These are phyloP conservation scores for Napeogenes sylphis DNA, from an alignment of 2,888 invertebrate species.

Conservation along the genomic window DNA sequence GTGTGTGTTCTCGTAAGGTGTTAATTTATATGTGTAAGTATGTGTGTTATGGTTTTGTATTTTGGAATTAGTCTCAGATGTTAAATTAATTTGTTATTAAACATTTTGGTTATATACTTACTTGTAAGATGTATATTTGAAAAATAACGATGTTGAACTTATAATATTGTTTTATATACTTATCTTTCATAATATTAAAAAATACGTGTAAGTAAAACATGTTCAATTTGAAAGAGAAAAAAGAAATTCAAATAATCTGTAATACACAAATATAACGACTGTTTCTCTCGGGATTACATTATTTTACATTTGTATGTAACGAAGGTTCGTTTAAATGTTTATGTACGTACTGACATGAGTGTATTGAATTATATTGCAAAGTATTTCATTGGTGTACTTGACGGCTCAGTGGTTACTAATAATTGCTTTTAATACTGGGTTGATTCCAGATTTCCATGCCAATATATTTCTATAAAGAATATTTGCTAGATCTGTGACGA, in stretches of 20 bases:
- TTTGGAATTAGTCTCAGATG: neutral
- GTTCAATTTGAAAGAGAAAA: neutral
- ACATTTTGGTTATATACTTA: neutral
- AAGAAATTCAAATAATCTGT: neutral
- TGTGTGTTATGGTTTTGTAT: neutral
- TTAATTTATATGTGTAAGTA: neutral
- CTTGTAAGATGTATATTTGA: too few relatives aligned
- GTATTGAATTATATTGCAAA: too few relatives aligned
- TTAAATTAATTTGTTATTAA: neutral
- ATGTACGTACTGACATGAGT: conserved; percentile 14
- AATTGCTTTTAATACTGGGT: too few relatives aligned
- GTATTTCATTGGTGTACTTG: too few relatives aligned
- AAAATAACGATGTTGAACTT: too few relatives aligned
- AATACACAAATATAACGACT: conserved; percentile 6
- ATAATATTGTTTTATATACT: too few relatives aligned
- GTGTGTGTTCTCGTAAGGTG: conserved; percentile 10
- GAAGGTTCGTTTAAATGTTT: conserved; percentile 23
- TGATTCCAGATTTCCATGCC: too few relatives aligned
- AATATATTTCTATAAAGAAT: too few relatives aligned
- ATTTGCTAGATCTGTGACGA: too few relatives aligned
- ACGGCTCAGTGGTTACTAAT: too few relatives aligned
- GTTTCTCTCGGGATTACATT: conserved; percentile 15
- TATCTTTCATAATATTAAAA: too few relatives aligned
- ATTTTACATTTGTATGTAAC: conserved; percentile 17
- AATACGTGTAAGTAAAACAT: too few relatives aligned